Evolutionary conservation across 2,888 invertebrate species (phyloP).

Genomic region (Kryphioiulus occultus): DNA sequence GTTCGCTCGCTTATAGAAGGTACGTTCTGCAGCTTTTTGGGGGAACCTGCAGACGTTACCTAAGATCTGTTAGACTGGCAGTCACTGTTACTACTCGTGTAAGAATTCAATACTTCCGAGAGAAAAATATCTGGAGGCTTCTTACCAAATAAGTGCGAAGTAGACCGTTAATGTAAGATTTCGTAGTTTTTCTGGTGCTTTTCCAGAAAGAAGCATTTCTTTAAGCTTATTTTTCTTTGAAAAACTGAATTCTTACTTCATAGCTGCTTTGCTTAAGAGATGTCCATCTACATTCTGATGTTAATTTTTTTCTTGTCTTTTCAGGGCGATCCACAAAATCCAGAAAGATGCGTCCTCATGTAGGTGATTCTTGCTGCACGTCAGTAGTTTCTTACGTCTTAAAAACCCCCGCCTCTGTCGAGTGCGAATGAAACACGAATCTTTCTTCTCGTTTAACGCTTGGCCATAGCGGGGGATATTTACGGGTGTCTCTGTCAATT

Average conservation of each 20-base stretch:
- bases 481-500: too few species aligned
- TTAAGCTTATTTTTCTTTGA: neutral
- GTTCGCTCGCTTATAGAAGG: neutral
- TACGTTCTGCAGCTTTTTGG: constrained; percentile 43
- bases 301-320: constrained; percentile 30
- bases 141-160: too few species aligned
- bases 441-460: neutral
- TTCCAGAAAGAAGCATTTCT: too few species aligned
- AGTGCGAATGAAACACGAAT: too few species aligned
- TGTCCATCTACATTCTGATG: neutral
- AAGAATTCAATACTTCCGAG: neutral
- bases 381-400: neutral
- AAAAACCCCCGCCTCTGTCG: too few species aligned
- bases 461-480: neutral
- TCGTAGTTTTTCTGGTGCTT: too few species aligned
- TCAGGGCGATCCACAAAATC: constrained; percentile 52
- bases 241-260: neutral
- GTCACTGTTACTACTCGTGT: constrained; percentile 2
- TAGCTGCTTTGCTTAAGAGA: neutral
- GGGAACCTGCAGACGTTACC: constrained; percentile 42
- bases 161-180: too few species aligned
- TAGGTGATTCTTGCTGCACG: neutral
- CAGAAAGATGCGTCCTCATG: constrained; percentile 52
- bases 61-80: neutral
- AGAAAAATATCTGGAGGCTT: neutral